These are phyloP conservation scores for Diadumene lineata DNA, from an alignment of 92 coral and sea anemone genomes.

Conservation along the genomic window DNA sequence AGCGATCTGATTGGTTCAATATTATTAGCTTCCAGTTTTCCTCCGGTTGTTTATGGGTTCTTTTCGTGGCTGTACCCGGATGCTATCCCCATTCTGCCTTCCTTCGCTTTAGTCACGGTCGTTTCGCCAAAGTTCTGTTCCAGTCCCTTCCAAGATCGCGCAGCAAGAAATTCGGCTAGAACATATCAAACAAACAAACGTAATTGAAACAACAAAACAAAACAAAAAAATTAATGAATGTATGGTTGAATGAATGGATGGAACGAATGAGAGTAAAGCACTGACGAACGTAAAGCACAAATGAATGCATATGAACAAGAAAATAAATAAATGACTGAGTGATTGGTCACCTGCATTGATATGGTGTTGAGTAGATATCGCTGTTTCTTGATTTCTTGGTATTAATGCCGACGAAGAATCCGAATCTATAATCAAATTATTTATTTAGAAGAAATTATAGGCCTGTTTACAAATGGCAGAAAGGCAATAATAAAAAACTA, in stretches of 20 bases:
- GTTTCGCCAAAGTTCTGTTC: slow-evolving; percentile 81
- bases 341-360: slow-evolving; percentile 86
- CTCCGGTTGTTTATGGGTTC: no score
- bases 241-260: no score
- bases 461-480: no score
- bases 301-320: no score
- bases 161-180: slow-evolving; percentile 87
- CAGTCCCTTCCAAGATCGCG: slow-evolving; percentile 88
- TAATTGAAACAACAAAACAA: not conserved
- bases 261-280: no score
- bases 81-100: slow-evolving; percentile 85
- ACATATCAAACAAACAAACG: not conserved
- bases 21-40: no score
- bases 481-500: no score
- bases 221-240: no score
- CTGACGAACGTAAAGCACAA: no score
- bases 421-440: no score
- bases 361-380: slow-evolving; percentile 79
- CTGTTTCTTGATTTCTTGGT: slow-evolving; percentile 69
- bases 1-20: not conserved
- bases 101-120: slow-evolving; percentile 63
- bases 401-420: slow-evolving; percentile 54
- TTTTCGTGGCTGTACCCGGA: slow-evolving; percentile 81
- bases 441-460: no score
- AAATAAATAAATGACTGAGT: no score